A percentile compares a stretch with the other conserved stretches of the same genome.
phyloP scores from a whole-genome alignment of 2,113 vertebrate species.

The human region DNA sequence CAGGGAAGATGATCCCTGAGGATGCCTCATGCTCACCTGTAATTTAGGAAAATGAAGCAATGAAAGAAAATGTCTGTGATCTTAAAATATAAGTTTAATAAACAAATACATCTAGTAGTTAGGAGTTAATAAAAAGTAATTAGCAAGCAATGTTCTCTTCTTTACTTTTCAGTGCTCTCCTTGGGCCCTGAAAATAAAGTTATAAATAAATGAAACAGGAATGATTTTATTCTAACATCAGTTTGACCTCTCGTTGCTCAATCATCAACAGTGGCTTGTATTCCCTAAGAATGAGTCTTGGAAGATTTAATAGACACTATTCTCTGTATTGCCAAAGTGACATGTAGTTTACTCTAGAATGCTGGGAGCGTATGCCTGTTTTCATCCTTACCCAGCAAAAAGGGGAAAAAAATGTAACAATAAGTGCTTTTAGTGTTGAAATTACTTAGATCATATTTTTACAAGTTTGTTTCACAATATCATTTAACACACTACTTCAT shows the following conservation, averaged over 20 bases:
- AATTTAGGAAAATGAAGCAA: slow-evolving; percentile 62
- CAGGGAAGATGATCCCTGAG: slow-evolving; percentile 10
- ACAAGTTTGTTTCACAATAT: not conserved
- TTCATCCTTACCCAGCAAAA: not conserved
- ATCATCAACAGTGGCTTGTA: not conserved
- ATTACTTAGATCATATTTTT: not conserved
- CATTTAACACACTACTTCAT: slow-evolving; percentile 2
- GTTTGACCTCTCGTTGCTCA: slow-evolving; percentile 6
- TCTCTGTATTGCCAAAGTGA: not conserved
- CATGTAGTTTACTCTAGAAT: not conserved
- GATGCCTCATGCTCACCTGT: slow-evolving; percentile 39
- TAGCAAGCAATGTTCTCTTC: slow-evolving; percentile 4
- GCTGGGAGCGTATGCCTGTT: not conserved
- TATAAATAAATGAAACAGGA: slow-evolving; percentile 19
- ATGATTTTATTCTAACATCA: not conserved
- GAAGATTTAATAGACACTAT: not conserved
- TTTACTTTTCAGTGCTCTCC: not conserved
- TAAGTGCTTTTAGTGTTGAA: not conserved
- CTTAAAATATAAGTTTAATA: slow-evolving; percentile 54
- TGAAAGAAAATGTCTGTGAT: slow-evolving; percentile 48
- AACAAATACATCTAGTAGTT: slow-evolving; percentile 59
- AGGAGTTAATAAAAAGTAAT: slow-evolving; percentile 57
- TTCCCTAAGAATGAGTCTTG: not conserved
- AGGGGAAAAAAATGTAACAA: no score
- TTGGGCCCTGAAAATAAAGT: slow-evolving; percentile 37